Evolutionary conservation across 2,888 invertebrate genomes (phyloP), one percentile per base, ranked within the genome.

Genomic region (Epiblema foenella): DNA sequence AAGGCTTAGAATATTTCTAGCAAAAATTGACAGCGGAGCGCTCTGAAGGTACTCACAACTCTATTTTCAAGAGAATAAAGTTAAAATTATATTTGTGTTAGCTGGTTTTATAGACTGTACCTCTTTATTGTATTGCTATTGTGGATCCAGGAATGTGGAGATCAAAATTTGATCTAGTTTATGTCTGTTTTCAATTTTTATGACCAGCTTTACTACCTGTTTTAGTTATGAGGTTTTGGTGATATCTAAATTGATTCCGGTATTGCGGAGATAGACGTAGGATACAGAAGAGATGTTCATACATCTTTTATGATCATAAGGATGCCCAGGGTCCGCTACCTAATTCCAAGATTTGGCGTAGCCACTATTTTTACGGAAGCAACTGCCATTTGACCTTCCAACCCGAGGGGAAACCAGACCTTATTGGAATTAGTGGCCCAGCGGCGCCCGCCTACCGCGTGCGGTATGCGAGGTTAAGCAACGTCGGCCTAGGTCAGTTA

Each of bases 161-260:
- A 69, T 64, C 57, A 64, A 69, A 64, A 29, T 58, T 64, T 49
- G 62, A 69, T 69, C 57, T 24, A 2, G 49, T 56, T 60, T 66
- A 65, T 56, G 57, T 39, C 37, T 29, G 52, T 12, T 33, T 69
- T 49, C 58, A 52, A 58, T 64, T 69, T 67, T 64, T 68, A 68
- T 18, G 68, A 29, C 11, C 15, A 39, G 51, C 5, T 69, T 64
- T 69, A 69, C 62, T 56, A 24, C 39, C 15, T 39, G 62, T 10
- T 56, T 46, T 20, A 20, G 46, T 20, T 69, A 69, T 68, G 56
- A 37, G 33, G 37, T 24, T 58, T 49, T 65, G 20, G 42, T 54
- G 15, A 59, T 24, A 42, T 15, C 9, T 57, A 37, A 17, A 57
- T 57, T 57, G 57, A 33, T 18, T 10, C 29, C n/a, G n/a, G 33